Conservation (phyloP, 2,797 vertebrate species). For the Margarornis squamiger region DNA sequence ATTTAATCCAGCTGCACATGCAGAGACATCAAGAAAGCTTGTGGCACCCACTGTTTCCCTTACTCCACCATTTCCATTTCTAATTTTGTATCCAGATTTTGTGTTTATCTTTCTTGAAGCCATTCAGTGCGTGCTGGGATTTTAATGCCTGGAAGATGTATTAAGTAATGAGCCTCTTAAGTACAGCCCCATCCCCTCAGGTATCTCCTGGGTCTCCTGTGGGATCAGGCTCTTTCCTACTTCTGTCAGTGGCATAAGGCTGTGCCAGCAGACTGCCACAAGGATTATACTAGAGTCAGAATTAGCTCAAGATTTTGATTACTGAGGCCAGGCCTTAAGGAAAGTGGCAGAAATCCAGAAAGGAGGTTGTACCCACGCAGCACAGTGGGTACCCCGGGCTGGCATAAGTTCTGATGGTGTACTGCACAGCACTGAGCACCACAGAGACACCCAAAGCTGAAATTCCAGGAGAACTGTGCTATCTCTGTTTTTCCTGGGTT, state of each 20-base stretch:
- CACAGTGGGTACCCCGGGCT: not conserved
- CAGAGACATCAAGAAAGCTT: not conserved
- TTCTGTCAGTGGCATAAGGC: not conserved
- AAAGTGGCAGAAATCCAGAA: not conserved
- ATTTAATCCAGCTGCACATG: not conserved
- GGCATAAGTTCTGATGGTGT: fast-evolving
- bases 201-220: not conserved
- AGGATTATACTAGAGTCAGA: not conserved
- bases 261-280: not conserved
- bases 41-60: not conserved
- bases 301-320: not conserved
- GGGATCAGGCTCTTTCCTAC: not conserved
- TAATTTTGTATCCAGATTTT: not conserved
- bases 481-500: not conserved
- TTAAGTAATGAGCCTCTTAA: not conserved
- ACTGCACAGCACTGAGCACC: not conserved
- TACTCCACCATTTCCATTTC: not conserved
- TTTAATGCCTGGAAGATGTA: not conserved
- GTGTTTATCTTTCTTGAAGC: not conserved
- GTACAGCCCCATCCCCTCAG: not conserved
- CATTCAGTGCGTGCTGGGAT: not conserved
- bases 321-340: not conserved
- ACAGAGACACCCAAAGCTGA: not conserved
- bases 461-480: not conserved
- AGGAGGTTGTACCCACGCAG: not conserved